These are phyloP conservation scores for Pteropus rufus DNA, from an alignment of 2,797 vertebrate species.

Conservation along the genomic window DNA sequence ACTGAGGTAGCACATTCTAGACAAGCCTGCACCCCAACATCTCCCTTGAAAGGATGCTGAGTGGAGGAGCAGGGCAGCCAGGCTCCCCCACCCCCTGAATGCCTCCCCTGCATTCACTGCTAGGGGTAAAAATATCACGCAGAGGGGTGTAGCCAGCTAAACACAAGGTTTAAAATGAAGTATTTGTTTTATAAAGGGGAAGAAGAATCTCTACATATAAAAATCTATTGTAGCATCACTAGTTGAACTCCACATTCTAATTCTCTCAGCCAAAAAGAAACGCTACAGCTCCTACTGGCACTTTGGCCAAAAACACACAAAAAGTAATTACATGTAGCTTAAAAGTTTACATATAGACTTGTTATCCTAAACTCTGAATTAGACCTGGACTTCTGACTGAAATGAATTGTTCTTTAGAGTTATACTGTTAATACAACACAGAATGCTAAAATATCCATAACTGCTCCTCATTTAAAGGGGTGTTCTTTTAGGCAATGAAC, in stretches of 20 bases:
- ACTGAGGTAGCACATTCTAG: not conserved
- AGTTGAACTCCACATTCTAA: not conserved
- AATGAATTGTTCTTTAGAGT: not conserved
- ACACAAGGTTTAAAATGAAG: not conserved
- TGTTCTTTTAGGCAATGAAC: not conserved
- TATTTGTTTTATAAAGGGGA: not conserved
- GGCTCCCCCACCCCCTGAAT: fast-evolving
- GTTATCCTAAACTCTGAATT: not conserved
- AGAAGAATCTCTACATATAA: not conserved
- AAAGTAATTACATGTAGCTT: not conserved
- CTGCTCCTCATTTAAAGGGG: not conserved
- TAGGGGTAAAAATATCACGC: not conserved
- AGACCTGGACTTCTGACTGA: not conserved
- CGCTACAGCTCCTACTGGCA: not conserved
- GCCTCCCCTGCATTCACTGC: not conserved
- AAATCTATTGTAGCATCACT: not conserved
- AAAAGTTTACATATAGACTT: not conserved
- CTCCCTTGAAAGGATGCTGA: not conserved
- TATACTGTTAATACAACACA: not conserved
- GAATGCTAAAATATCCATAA: not conserved
- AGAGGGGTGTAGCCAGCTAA: not conserved
- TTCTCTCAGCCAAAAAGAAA: constrained; percentile 13
- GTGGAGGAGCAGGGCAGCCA: not conserved
- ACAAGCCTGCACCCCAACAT: not conserved
- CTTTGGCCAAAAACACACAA: not conserved